Conservation (phyloP, 1,140 invertebrate genomes). For the Ladona fulva region DNA sequence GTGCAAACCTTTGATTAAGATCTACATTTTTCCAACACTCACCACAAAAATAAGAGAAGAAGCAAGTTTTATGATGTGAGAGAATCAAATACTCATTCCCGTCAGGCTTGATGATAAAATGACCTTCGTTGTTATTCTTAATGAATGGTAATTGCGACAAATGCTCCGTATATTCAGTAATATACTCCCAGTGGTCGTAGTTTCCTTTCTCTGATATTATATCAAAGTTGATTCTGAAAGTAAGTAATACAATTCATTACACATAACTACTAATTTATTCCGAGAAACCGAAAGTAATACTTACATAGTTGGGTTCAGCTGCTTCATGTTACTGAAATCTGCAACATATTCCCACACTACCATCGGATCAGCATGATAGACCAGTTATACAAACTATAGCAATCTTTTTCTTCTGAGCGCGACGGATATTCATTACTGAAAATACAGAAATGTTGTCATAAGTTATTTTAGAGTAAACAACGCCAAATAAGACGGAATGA, state of each 20-base stretch:
- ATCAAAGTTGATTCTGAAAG: conserved; percentile 48
- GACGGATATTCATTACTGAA: background rate
- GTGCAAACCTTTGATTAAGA: conserved; percentile 15
- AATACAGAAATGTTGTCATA: too few relatives aligned
- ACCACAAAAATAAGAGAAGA: conserved; percentile 50
- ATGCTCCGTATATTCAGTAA: conserved; percentile 52
- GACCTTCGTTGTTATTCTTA: conserved; percentile 43
- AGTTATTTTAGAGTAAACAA: too few relatives aligned
- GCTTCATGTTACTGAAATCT: conserved; percentile 61
- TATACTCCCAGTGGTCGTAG: conserved; percentile 59
- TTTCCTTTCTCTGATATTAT: conserved; percentile 53
- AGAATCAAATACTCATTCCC: conserved; percentile 42
- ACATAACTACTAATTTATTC: conserved; percentile 15
- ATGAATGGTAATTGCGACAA: conserved; percentile 53
- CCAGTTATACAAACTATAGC: conserved; percentile 21
- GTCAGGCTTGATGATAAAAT: conserved; percentile 46
- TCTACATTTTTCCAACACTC: conserved; percentile 32
- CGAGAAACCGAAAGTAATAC: conserved; percentile 27
- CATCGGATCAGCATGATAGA: conserved; percentile 44
- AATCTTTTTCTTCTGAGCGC: conserved; percentile 17
- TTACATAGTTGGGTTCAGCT: conserved; percentile 63
- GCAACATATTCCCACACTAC: conserved; percentile 62
- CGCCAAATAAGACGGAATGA: too few relatives aligned
- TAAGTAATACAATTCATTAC: conserved; percentile 16
- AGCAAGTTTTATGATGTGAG: conserved; percentile 54